phyloP scores from a whole-genome alignment of 2,888 invertebrate genomes.

The Gnatocerus cornutus region DNA sequence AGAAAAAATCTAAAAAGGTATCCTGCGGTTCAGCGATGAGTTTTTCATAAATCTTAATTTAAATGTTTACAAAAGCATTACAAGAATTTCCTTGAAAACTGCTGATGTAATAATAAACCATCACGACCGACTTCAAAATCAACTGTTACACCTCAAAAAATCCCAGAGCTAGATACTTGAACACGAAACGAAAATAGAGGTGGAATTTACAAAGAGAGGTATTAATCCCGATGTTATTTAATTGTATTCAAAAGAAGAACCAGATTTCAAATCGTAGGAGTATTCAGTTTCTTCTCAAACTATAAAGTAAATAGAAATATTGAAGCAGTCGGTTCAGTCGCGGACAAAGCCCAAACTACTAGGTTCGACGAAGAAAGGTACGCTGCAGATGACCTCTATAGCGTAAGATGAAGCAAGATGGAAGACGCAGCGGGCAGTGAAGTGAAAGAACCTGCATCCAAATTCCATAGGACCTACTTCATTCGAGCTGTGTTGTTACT shows the following conservation, averaged over 20 bases:
- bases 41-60: slow-evolving; percentile 51
- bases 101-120: slow-evolving; percentile 46
- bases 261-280: slow-evolving; percentile 62
- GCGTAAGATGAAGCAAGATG: slow-evolving; percentile 45
- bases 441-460: slow-evolving; percentile 66
- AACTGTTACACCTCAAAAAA: slow-evolving; percentile 24
- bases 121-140: slow-evolving; percentile 36
- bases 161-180: slow-evolving; percentile 15
- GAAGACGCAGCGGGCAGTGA: slow-evolving; percentile 52
- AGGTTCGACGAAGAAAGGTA: slow-evolving; percentile 42
- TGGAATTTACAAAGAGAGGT: slow-evolving; percentile 17
- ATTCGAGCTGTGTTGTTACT: slow-evolving; percentile 54
- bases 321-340: slow-evolving; percentile 56
- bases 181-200: slow-evolving; percentile 26
- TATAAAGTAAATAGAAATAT: slow-evolving; percentile 67
- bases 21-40: slow-evolving; percentile 42
- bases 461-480: slow-evolving; percentile 67
- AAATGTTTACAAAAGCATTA: slow-evolving; percentile 51
- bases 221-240: slow-evolving; percentile 27
- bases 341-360: slow-evolving; percentile 54
- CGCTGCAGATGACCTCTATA: slow-evolving; percentile 55
- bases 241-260: slow-evolving; percentile 50
- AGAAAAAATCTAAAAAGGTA: slow-evolving; percentile 37
- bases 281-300: slow-evolving; percentile 61
- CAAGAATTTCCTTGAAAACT: slow-evolving; percentile 49